Conservation (phyloP, 2,888 invertebrate genomes). For the Odontocerum albicorne region DNA sequence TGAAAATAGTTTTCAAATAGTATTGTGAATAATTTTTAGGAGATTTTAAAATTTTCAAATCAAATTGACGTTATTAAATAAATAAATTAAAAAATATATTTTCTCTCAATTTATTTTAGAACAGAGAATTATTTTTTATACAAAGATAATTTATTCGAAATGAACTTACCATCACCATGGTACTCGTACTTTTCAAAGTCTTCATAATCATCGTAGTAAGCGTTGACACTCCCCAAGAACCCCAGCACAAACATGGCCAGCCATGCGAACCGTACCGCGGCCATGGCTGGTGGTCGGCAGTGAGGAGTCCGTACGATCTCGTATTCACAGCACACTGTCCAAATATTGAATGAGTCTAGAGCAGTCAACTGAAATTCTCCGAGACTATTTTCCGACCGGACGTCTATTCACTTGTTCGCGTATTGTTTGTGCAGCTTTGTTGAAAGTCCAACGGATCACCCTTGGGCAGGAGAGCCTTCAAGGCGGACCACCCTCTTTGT, state of each 20-base stretch:
- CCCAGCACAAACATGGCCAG: constrained; percentile 6
- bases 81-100: background rate
- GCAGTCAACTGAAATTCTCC: background rate
- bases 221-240: background rate
- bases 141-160: background rate
- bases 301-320: background rate
- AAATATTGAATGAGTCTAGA: background rate
- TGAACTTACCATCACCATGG: constrained; percentile 15
- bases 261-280: constrained; percentile 3
- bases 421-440: too few relatives aligned
- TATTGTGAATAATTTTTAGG: too few relatives aligned
- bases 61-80: too few relatives aligned
- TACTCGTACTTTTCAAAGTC: constrained; percentile 14
- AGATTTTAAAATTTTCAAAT: too few relatives aligned
- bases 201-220: constrained; percentile 19
- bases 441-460: too few relatives aligned
- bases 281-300: constrained; percentile 12
- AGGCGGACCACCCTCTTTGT: too few relatives aligned
- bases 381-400: background rate
- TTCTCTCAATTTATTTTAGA: background rate
- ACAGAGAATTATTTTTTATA: background rate
- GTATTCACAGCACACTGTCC: background rate
- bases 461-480: too few relatives aligned
- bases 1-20: too few relatives aligned
- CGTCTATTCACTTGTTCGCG: too few relatives aligned